phyloP scores from a whole-genome alignment of 1,140 invertebrate species.

The Zaprionus tsacasi region DNA sequence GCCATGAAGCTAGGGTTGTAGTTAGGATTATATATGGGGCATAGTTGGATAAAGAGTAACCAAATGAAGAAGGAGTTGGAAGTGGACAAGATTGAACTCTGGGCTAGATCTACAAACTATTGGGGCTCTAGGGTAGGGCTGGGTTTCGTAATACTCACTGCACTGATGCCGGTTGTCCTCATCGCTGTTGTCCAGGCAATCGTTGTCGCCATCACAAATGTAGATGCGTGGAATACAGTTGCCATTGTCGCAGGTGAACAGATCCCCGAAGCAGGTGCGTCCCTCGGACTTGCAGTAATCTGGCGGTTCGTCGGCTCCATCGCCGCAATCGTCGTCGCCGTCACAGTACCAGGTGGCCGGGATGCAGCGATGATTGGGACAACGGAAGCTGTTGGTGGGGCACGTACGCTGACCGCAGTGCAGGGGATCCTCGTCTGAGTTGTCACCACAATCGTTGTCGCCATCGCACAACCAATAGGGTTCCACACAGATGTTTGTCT shows the following conservation, averaged over 20 bases:
- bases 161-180: conserved; percentile 96
- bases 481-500: conserved; percentile 97
- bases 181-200: conserved; percentile 96
- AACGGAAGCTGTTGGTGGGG: conserved; percentile 95
- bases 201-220: conserved; percentile 96
- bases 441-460: conserved; percentile 98
- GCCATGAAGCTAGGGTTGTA: too few relatives aligned
- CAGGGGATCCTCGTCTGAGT: conserved; percentile 95
- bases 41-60: neutral
- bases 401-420: conserved; percentile 95
- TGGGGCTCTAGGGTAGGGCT: too few relatives aligned
- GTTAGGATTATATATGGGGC: too few relatives aligned
- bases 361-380: conserved; percentile 93
- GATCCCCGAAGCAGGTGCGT: conserved; percentile 96
- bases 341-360: conserved; percentile 97
- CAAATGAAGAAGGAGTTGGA: neutral
- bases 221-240: conserved; percentile 98
- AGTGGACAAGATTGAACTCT: too few relatives aligned
- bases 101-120: too few relatives aligned
- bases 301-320: conserved; percentile 94
- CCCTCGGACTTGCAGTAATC: conserved; percentile 97
- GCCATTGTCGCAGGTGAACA: conserved; percentile 98
- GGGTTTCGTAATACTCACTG: conserved; percentile 87
- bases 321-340: conserved; percentile 93
- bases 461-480: conserved; percentile 97